Conservation (phyloP, 2,888 invertebrate genomes). For the Pelosia muscerda region DNA sequence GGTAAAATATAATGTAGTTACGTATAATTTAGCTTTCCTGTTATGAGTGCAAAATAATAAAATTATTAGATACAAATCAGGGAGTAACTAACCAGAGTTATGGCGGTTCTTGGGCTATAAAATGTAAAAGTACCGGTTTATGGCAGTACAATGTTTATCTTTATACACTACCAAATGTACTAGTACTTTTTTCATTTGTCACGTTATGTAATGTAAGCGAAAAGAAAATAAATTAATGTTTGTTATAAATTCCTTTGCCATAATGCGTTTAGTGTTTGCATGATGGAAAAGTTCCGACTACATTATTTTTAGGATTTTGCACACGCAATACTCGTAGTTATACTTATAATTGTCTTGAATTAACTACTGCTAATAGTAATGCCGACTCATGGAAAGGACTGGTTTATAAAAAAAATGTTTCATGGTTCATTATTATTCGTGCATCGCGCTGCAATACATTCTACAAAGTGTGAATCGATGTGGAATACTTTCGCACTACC, state of each 20-base stretch:
- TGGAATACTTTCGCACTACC: too few relatives aligned
- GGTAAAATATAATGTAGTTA: too few relatives aligned
- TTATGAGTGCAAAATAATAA: slow-evolving; percentile 21
- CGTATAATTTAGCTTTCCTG: background rate
- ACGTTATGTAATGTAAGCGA: slow-evolving; percentile 18
- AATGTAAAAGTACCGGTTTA: slow-evolving; percentile 36
- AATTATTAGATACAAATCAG: slow-evolving; percentile 37
- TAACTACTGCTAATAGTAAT: background rate
- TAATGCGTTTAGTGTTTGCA: background rate
- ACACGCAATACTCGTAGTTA: background rate
- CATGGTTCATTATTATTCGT: too few relatives aligned
- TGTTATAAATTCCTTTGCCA: background rate
- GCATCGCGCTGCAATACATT: too few relatives aligned
- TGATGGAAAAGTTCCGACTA: background rate
- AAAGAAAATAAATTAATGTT: background rate
- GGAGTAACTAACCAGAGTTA: slow-evolving; percentile 34
- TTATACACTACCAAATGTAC: slow-evolving; percentile 26
- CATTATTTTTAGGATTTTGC: background rate
- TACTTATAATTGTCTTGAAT: background rate
- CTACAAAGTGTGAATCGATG: too few relatives aligned
- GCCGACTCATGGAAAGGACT: background rate
- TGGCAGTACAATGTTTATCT: slow-evolving; percentile 28
- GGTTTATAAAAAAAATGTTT: too few relatives aligned
- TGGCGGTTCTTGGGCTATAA: slow-evolving; percentile 31
- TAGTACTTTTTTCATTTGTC: slow-evolving; percentile 30